Conservation (phyloP, 2,888 invertebrate genomes). For the Acronicta alni region DNA sequence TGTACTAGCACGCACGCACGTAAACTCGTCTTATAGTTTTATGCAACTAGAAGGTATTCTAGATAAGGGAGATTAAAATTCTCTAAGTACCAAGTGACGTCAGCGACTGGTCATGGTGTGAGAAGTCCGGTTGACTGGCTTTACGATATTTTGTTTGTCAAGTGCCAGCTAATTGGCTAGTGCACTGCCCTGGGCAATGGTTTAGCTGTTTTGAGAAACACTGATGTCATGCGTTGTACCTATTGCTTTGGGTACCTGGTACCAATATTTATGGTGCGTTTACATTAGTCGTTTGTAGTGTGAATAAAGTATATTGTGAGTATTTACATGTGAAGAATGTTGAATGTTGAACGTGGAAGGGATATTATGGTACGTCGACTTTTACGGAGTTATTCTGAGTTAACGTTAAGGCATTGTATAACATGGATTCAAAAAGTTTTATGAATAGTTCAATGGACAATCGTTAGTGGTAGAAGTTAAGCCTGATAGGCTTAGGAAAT, state of each 20-base stretch:
- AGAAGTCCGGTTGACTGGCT: constrained; percentile 28
- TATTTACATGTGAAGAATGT: too few species aligned
- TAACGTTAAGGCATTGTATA: too few species aligned
- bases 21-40: constrained; percentile 14
- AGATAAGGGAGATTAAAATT: constrained; percentile 46
- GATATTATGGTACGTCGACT: too few species aligned
- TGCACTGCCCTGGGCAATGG: constrained; percentile 21
- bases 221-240: constrained; percentile 21
- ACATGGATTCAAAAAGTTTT: too few species aligned
- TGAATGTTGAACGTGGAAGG: too few species aligned
- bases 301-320: too few species aligned
- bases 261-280: not conserved
- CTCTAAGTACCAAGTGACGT: constrained; percentile 27
- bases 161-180: constrained; percentile 39
- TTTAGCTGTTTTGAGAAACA: constrained; percentile 10
- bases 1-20: constrained; percentile 7
- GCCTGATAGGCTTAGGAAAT: too few species aligned
- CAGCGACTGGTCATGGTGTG: constrained; percentile 26
- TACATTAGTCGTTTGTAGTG: constrained; percentile 1
- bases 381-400: too few species aligned
- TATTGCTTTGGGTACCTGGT: constrained; percentile 16
- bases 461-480: too few species aligned
- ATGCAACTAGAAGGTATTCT: constrained; percentile 38
- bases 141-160: constrained; percentile 47
- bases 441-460: too few species aligned